A percentile compares a stretch with the other conserved stretches of the same genome.
Conservation (phyloP, 2,888 invertebrate genomes). For the Folsomia manolachei region DNA sequence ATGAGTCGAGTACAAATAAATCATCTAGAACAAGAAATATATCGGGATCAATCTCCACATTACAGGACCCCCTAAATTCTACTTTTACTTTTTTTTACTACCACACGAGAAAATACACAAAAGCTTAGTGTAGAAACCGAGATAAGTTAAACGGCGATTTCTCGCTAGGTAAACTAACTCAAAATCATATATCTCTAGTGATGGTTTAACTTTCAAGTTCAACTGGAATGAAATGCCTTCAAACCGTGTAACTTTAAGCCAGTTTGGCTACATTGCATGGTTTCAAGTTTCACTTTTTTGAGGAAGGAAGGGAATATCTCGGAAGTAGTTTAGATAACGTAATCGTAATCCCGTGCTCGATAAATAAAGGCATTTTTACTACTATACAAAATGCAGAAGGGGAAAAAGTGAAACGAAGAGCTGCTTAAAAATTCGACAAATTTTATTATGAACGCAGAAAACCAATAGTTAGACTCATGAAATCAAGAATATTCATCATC, state of each 20-base stretch:
- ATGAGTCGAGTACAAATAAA: background rate
- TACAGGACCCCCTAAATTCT: no score
- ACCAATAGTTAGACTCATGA: background rate
- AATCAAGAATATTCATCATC: no score
- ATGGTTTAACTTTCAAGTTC: no score
- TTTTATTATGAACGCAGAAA: background rate
- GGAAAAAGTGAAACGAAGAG: no score
- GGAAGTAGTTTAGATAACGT: background rate
- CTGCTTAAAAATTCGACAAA: background rate
- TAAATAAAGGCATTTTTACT: no score
- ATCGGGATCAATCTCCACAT: background rate
- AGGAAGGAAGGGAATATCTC: background rate
- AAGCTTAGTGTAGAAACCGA: background rate
- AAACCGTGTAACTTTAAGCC: no score
- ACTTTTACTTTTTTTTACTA: background rate
- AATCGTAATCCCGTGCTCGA: background rate
- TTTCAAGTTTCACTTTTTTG: background rate
- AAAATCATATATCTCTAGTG: background rate
- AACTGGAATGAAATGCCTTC: no score
- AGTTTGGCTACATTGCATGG: no score
- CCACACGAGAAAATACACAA: background rate
- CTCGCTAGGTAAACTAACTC: background rate
- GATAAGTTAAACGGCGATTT: background rate
- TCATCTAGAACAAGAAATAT: background rate
- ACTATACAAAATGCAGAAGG: no score